These are phyloP conservation scores for Falco peregrinus DNA, from an alignment of 2,797 vertebrate species.

Conservation along the genomic window DNA sequence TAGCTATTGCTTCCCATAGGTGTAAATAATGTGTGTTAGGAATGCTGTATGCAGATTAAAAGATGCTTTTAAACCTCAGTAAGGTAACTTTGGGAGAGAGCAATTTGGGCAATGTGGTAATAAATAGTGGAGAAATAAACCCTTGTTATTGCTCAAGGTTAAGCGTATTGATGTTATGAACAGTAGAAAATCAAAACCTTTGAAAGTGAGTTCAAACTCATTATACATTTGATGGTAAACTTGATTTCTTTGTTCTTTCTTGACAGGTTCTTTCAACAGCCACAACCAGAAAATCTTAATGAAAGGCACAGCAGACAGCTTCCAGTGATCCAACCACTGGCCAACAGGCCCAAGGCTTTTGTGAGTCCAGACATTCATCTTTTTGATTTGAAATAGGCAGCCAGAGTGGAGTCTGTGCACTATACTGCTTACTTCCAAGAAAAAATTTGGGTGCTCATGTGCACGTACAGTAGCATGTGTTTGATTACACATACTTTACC, in stretches of 20 bases:
- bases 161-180: background rate
- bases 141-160: background rate
- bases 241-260: background rate
- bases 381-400: background rate
- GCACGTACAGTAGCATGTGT: background rate
- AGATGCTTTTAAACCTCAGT: background rate
- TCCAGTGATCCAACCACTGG: background rate
- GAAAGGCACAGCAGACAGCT: background rate
- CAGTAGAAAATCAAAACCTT: background rate
- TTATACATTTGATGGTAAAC: background rate
- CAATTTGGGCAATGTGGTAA: background rate
- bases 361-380: background rate
- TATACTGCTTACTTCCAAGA: background rate
- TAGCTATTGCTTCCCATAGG: background rate
- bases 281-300: constrained; percentile 35
- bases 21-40: background rate
- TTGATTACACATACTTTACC: too few species aligned
- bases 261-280: background rate
- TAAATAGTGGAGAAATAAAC: background rate
- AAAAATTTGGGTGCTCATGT: background rate
- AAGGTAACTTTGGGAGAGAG: background rate
- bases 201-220: background rate
- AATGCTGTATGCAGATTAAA: background rate
- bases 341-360: background rate
- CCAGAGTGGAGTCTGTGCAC: background rate